phyloP scores from a whole-genome alignment of 2,113 vertebrate genomes.

The Panthera tigris region DNA sequence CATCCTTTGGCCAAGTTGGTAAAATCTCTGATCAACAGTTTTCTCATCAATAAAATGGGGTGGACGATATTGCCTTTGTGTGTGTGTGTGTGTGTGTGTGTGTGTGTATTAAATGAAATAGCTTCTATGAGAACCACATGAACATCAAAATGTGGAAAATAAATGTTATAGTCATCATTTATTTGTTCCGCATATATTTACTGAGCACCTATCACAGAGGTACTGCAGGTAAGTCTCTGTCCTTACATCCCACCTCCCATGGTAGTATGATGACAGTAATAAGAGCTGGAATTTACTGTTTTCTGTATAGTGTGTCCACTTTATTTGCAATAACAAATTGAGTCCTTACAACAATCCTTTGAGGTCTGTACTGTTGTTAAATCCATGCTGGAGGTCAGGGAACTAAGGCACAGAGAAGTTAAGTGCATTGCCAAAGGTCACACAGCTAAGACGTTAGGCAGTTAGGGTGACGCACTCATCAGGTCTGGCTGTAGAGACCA shows the following conservation, averaged over 20 bases:
- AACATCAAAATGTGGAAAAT: background rate
- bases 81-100: too few species aligned
- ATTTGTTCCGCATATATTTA: background rate
- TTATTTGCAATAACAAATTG: background rate
- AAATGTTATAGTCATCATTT: background rate
- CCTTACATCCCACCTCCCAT: too few species aligned
- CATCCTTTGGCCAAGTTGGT: background rate
- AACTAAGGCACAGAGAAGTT: background rate
- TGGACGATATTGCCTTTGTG: background rate
- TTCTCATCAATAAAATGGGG: background rate
- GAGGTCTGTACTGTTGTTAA: background rate
- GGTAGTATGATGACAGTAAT: background rate
- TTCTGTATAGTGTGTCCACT: background rate
- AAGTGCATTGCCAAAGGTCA: background rate
- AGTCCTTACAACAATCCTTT: background rate
- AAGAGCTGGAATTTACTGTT: background rate
- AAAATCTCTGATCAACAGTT: background rate
- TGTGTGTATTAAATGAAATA: background rate
- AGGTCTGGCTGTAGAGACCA: background rate
- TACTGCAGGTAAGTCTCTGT: background rate
- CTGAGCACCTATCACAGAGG: background rate
- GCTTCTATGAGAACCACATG: background rate
- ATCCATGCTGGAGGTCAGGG: background rate
- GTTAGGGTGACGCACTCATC: background rate
- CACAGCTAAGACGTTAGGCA: background rate